Percentiles rank a stretch among this genome's conserved stretches.
These are phyloP conservation scores for Lepidostoma basale DNA, from an alignment of 1,140 invertebrate genomes.

Conservation along the genomic window DNA sequence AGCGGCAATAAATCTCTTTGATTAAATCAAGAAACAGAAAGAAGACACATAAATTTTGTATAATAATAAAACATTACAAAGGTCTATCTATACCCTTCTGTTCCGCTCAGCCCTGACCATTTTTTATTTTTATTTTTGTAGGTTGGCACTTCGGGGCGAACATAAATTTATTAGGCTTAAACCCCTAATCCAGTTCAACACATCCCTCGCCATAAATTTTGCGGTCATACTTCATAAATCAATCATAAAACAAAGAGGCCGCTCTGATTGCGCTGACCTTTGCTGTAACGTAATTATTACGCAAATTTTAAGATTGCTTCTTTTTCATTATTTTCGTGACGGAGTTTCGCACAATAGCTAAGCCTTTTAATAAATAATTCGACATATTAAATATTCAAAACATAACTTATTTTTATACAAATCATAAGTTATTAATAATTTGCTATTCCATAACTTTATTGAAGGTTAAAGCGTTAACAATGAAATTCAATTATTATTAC, in stretches of 20 bases:
- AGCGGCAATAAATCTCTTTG: constrained; percentile 43
- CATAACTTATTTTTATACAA: too few relatives aligned
- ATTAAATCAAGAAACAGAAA: constrained; percentile 47
- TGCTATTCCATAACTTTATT: too few relatives aligned
- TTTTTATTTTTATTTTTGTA: constrained; percentile 36
- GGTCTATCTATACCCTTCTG: constrained; percentile 27
- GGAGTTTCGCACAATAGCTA: too few relatives aligned
- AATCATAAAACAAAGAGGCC: constrained; percentile 46
- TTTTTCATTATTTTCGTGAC: neutral
- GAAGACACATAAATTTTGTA: constrained; percentile 46
- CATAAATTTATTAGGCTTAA: constrained; percentile 45
- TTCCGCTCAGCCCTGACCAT: constrained; percentile 11
- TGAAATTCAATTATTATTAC: too few relatives aligned
- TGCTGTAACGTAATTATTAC: neutral
- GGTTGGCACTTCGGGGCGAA: constrained; percentile 31
- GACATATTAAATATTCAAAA: too few relatives aligned
- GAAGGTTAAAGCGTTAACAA: too few relatives aligned
- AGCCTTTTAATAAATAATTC: too few relatives aligned
- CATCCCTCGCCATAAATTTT: constrained; percentile 43
- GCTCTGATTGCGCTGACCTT: constrained; percentile 41
- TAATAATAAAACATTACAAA: constrained; percentile 44
- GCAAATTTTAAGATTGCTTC: neutral
- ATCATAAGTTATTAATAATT: too few relatives aligned
- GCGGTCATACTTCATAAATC: constrained; percentile 45
- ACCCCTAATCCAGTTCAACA: constrained; percentile 46